Percentiles rank a stretch among this genome's conserved stretches.
Conservation (phyloP, 1,140 invertebrate genomes). For the Xylocopa sonorina region DNA sequence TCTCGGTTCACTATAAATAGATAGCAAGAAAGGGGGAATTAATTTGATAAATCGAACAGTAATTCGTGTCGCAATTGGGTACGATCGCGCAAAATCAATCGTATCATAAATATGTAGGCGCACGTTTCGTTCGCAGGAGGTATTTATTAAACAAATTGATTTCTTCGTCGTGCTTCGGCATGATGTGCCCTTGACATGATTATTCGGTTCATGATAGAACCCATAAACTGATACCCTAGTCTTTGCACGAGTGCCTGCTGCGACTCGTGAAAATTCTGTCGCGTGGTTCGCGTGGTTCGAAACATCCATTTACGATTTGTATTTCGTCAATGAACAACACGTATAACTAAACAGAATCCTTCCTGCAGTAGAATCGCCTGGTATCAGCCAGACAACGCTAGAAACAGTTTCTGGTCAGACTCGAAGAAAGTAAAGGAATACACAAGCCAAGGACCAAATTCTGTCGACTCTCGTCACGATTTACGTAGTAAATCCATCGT, state of each 20-base stretch:
- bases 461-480: too few relatives aligned
- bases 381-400: background rate
- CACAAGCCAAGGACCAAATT: too few relatives aligned
- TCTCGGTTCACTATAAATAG: slow-evolving; percentile 22
- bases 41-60: slow-evolving; percentile 4
- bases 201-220: slow-evolving; percentile 47
- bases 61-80: slow-evolving; percentile 20
- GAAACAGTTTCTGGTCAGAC: too few relatives aligned
- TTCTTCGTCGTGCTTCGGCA: slow-evolving; percentile 42
- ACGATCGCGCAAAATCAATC: slow-evolving; percentile 10
- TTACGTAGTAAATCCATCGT: too few relatives aligned
- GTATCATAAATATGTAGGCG: background rate
- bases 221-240: slow-evolving; percentile 18
- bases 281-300: too few relatives aligned
- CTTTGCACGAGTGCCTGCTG: background rate
- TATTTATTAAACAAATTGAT: slow-evolving; percentile 65
- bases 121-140: slow-evolving; percentile 10
- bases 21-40: background rate
- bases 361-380: background rate
- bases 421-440: background rate
- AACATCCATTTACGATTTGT: too few relatives aligned
- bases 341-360: too few relatives aligned
- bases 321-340: background rate
- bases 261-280: slow-evolving; percentile 14
- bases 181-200: slow-evolving; percentile 56